A percentile compares a stretch with the other conserved stretches of the same genome.
phyloP scores from a whole-genome alignment of 2,888 invertebrate genomes.

The Pristionchus entomophagus region DNA sequence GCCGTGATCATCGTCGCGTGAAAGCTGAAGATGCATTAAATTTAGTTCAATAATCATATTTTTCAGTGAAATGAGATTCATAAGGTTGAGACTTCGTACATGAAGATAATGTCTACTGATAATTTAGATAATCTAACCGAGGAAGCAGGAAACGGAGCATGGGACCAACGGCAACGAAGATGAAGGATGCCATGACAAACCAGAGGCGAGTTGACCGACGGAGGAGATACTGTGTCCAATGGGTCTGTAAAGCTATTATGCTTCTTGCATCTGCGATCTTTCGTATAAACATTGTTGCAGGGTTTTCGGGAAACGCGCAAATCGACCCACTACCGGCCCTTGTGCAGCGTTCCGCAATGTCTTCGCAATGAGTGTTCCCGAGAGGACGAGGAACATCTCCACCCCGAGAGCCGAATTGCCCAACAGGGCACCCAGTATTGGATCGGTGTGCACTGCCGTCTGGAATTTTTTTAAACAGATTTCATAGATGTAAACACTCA shows the following conservation, averaged over 20 bases:
- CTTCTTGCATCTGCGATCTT: background rate
- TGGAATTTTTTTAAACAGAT: background rate
- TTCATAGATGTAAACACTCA: too few relatives aligned
- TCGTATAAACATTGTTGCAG: too few relatives aligned
- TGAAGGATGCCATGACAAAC: slow-evolving; percentile 66
- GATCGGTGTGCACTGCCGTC: background rate
- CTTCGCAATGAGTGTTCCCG: background rate
- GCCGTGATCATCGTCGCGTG: background rate
- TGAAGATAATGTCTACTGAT: background rate
- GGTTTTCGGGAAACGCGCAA: too few relatives aligned
- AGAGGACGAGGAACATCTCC: background rate
- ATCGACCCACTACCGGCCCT: too few relatives aligned
- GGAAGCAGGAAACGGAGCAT: slow-evolving; percentile 61
- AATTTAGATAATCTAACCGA: slow-evolving; percentile 47
- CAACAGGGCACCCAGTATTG: background rate
- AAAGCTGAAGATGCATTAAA: background rate
- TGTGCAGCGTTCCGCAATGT: too few relatives aligned
- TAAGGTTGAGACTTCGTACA: slow-evolving; percentile 52
- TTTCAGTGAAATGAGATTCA: background rate
- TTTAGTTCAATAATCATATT: background rate
- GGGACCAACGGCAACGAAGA: slow-evolving; percentile 67
- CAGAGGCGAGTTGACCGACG: slow-evolving; percentile 65
- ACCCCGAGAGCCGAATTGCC: background rate
- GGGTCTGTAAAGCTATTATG: slow-evolving; percentile 55
- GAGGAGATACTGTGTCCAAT: slow-evolving; percentile 63